A percentile compares a stretch with the other conserved stretches of the same genome.
Conservation (phyloP, 2,113 vertebrate species). For the Procavia capensis region DNA sequence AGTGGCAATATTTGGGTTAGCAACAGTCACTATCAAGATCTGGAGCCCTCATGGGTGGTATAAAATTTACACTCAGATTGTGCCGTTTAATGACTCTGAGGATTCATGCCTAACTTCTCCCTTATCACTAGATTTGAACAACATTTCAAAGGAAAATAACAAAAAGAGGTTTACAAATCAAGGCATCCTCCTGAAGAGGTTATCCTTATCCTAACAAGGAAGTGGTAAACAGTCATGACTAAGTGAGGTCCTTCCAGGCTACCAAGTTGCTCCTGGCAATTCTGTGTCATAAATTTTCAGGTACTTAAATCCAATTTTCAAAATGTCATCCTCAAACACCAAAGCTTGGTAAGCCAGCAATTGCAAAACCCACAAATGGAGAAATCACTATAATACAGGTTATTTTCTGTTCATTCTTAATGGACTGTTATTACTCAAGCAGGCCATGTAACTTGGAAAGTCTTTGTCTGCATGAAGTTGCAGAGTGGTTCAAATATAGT, state of each 20-base stretch:
- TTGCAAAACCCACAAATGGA: conserved; percentile 69
- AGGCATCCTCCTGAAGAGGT: conserved; percentile 18
- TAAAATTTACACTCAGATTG: conserved; percentile 58
- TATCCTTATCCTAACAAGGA: conserved; percentile 26
- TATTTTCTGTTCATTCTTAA: conserved; percentile 75
- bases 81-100: conserved; percentile 10
- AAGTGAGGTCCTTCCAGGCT: conserved; percentile 9
- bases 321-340: conserved; percentile 75
- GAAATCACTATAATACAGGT: conserved; percentile 55
- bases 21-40: conserved; percentile 26
- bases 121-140: conserved; percentile 40
- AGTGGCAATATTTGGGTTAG: conserved; percentile 34
- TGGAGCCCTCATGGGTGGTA: neutral
- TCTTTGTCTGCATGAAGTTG: conserved; percentile 70
- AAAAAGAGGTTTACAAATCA: conserved; percentile 40
- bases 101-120: conserved; percentile 16
- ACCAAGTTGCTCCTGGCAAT: conserved; percentile 31
- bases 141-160: conserved; percentile 55
- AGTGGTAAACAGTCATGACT: conserved; percentile 49
- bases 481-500: conserved; percentile 65
- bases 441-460: conserved; percentile 65
- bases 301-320: conserved; percentile 73
- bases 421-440: conserved; percentile 66
- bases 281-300: conserved; percentile 60
- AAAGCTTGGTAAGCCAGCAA: conserved; percentile 69